These are phyloP conservation scores for Phoeniculus purpureus DNA, from an alignment of 2,797 vertebrate species.

Conservation along the genomic window DNA sequence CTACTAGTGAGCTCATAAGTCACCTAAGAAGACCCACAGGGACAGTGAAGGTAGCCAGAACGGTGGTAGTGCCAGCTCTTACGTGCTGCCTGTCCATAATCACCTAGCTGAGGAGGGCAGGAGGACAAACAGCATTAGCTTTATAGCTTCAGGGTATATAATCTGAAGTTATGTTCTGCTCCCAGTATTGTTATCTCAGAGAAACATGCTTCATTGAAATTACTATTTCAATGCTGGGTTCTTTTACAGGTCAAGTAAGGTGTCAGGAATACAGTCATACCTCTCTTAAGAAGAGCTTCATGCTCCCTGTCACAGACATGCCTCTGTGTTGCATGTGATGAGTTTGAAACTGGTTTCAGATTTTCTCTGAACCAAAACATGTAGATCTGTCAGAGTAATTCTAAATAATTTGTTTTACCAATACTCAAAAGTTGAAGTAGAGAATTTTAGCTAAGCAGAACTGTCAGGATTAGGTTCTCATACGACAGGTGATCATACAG, in stretches of 20 bases:
- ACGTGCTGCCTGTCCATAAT: fast-evolving
- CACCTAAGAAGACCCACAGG: not conserved
- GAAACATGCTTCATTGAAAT: not conserved
- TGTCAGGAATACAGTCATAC: not conserved
- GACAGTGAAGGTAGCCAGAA: not conserved
- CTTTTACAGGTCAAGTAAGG: not conserved
- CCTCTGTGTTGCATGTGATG: not conserved
- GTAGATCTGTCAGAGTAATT: not conserved
- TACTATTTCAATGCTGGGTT: not conserved
- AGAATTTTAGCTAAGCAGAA: not conserved
- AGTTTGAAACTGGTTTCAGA: not conserved
- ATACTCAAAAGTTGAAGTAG: not conserved
- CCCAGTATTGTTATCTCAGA: not conserved
- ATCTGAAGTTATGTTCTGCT: not conserved
- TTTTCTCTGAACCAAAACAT: not conserved
- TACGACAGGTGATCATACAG: not conserved
- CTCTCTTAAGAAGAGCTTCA: not conserved
- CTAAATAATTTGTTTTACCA: not conserved
- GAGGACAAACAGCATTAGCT: not conserved
- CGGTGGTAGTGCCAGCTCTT: not conserved
- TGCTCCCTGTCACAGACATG: not conserved
- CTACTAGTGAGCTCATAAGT: not conserved
- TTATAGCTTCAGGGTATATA: not conserved
- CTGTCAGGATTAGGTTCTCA: not conserved
- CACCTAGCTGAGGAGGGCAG: not conserved